Percentiles rank a stretch among this genome's conserved stretches.
These are phyloP conservation scores for Scortum barcoo DNA, from an alignment of 2,113 vertebrate species.

Conservation along the genomic window DNA sequence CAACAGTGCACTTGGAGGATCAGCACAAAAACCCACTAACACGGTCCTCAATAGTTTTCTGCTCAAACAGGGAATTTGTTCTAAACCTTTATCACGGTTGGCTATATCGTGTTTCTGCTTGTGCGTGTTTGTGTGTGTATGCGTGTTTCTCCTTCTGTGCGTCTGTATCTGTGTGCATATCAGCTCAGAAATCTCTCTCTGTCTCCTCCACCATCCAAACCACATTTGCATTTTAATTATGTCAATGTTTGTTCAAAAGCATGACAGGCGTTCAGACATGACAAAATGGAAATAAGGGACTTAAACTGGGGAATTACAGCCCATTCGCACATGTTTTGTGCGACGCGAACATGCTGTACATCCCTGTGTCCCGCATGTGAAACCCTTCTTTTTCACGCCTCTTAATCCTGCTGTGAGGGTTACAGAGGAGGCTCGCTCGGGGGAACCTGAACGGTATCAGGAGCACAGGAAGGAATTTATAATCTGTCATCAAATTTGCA, in stretches of 20 bases:
- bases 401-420: slow-evolving; percentile 64
- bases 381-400: slow-evolving; percentile 69
- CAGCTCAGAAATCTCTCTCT: slow-evolving; percentile 78
- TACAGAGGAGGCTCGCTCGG: slow-evolving; percentile 48
- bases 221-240: slow-evolving; percentile 88
- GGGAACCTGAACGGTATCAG: slow-evolving; percentile 54
- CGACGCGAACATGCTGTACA: slow-evolving; percentile 67
- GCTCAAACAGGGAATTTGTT: slow-evolving; percentile 55
- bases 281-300: slow-evolving; percentile 83
- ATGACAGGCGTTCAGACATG: slow-evolving; percentile 83
- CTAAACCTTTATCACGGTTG: slow-evolving; percentile 56
- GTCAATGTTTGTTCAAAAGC: slow-evolving; percentile 87
- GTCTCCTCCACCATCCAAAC: slow-evolving; percentile 76
- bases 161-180: slow-evolving; percentile 74
- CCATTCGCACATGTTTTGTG: slow-evolving; percentile 71
- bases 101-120: slow-evolving; percentile 28
- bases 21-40: slow-evolving; percentile 60
- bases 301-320: slow-evolving; percentile 81
- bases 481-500: slow-evolving; percentile 46
- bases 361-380: slow-evolving; percentile 67
- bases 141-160: slow-evolving; percentile 58
- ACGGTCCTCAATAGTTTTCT: slow-evolving; percentile 49
- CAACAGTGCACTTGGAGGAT: slow-evolving; percentile 44
- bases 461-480: slow-evolving; percentile 51
- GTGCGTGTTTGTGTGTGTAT: slow-evolving; percentile 47